Evolutionary conservation across 2,888 invertebrate species (phyloP).

Genomic region (Temnothorax ravouxi): DNA sequence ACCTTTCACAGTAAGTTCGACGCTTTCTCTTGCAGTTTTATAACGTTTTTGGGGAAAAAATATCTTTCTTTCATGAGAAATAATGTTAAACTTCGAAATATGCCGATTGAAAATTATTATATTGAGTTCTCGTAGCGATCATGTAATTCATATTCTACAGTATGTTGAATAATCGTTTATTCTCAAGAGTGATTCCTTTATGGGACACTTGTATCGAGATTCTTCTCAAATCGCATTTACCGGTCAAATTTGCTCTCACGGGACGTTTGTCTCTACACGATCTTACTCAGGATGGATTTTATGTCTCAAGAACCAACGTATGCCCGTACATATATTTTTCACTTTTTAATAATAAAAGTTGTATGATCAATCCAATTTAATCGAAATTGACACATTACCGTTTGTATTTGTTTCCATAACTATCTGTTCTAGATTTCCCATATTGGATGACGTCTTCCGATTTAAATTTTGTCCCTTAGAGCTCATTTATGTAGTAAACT

Average conservation of each 20-base stretch:
- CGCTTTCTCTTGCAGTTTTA: slow-evolving; percentile 4
- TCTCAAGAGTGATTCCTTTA: slow-evolving; percentile 86
- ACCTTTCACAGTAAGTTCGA: slow-evolving; percentile 77
- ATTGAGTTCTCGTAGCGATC: neutral
- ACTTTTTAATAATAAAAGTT: neutral
- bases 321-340: slow-evolving; percentile 77
- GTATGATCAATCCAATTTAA: neutral
- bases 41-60: neutral
- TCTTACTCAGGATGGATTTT: slow-evolving; percentile 87
- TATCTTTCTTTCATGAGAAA: neutral
- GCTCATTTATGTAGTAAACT: slow-evolving; percentile 81
- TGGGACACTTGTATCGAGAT: slow-evolving; percentile 89
- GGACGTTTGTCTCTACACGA: slow-evolving; percentile 89
- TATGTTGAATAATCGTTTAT: slow-evolving; percentile 87
- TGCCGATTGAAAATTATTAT: slow-evolving; percentile 15
- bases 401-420: slow-evolving; percentile 9
- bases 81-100: neutral
- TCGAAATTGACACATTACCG: neutral
- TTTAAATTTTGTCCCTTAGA: slow-evolving; percentile 79
- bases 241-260: slow-evolving; percentile 89
- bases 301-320: slow-evolving; percentile 77
- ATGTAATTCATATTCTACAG: slow-evolving; percentile 79
- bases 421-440: slow-evolving; percentile 77
- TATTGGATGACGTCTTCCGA: slow-evolving; percentile 81
- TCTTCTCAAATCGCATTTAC: slow-evolving; percentile 88